phyloP scores from a whole-genome alignment of 2,888 invertebrate species.

The Drosophila meridionalis region DNA sequence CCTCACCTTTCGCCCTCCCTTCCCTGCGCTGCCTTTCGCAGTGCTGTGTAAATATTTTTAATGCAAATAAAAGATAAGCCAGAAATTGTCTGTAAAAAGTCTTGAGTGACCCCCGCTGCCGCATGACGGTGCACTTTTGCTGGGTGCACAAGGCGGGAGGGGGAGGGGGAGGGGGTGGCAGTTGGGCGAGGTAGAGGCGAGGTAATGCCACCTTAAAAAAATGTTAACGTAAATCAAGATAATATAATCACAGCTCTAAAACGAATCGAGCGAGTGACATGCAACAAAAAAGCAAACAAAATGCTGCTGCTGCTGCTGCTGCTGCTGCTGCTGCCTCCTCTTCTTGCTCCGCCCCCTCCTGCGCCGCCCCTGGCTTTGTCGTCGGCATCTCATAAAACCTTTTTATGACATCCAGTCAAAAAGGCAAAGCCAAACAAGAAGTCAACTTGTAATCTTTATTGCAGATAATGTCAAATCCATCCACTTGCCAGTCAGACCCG shows the following conservation, averaged over 20 bases:
- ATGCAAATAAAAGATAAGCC: constrained; percentile 75
- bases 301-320: constrained; percentile 7
- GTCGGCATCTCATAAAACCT: constrained; percentile 66
- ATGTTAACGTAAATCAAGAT: constrained; percentile 74
- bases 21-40: constrained; percentile 37
- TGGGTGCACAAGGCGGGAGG: constrained; percentile 1
- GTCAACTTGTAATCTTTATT: constrained; percentile 77
- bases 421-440: constrained; percentile 66
- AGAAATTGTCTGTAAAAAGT: constrained; percentile 54
- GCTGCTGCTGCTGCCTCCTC: neutral
- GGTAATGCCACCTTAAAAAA: constrained; percentile 41
- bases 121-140: constrained; percentile 69
- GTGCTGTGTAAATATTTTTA: constrained; percentile 74
- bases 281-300: constrained; percentile 42
- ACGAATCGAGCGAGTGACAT: constrained; percentile 63
- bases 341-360: neutral
- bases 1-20: neutral
- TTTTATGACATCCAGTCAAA: constrained; percentile 77
- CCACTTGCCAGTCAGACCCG: constrained; percentile 50
- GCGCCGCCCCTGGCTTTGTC: neutral
- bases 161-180: too few species aligned
- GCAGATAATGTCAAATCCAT: constrained; percentile 79
- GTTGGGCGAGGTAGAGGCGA: neutral
- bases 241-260: constrained; percentile 75
- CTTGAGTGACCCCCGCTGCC: constrained; percentile 11